These are phyloP conservation scores for Vollenhovia emeryi DNA, from an alignment of 1,140 invertebrate genomes.

Conservation along the genomic window DNA sequence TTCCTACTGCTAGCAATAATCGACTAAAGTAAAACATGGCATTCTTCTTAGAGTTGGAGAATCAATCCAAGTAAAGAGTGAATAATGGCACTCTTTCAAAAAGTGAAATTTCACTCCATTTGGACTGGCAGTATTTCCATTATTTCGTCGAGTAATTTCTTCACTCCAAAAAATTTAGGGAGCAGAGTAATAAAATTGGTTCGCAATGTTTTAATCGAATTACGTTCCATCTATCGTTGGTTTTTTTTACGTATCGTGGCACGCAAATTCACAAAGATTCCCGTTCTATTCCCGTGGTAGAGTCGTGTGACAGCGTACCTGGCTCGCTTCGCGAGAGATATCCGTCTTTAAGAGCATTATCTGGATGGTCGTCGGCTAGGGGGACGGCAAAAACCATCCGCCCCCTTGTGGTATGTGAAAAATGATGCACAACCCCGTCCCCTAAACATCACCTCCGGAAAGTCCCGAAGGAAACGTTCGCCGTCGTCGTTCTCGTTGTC, in stretches of 20 bases:
- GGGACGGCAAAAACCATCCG: conserved; percentile 82
- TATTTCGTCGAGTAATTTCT: too few relatives aligned
- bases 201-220: background rate
- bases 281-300: conserved; percentile 15
- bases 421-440: conserved; percentile 84
- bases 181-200: background rate
- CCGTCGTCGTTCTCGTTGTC: conserved; percentile 72
- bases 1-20: too few relatives aligned
- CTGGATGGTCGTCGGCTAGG: conserved; percentile 77
- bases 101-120: too few relatives aligned
- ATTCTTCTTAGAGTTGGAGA: too few relatives aligned
- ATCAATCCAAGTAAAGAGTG: too few relatives aligned
- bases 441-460: conserved; percentile 72
- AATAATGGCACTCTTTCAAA: too few relatives aligned
- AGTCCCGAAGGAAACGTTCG: conserved; percentile 80
- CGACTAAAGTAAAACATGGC: too few relatives aligned
- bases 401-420: conserved; percentile 84
- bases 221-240: background rate
- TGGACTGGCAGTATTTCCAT: too few relatives aligned
- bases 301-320: conserved; percentile 69
- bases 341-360: conserved; percentile 85
- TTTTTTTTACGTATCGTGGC: background rate
- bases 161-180: too few relatives aligned
- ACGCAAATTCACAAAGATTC: conserved; percentile 9
- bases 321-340: conserved; percentile 81